Conservation (phyloP, 2,888 invertebrate genomes). For the Ennomos fuscantarius region DNA sequence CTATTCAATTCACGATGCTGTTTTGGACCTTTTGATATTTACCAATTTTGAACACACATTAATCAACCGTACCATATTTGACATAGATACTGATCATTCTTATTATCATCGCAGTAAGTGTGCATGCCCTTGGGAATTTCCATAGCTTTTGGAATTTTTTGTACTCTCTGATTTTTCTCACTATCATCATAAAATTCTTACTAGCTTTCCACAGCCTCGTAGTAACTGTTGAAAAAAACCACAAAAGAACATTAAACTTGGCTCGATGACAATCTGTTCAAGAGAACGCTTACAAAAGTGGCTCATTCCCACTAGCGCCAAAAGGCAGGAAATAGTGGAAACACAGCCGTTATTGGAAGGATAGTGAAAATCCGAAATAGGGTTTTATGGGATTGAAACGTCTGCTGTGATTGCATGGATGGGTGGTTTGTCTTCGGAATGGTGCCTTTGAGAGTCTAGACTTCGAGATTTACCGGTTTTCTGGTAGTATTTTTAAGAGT, state of each 20-base stretch:
- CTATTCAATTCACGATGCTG: too few relatives aligned
- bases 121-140: too few relatives aligned
- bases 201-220: too few relatives aligned
- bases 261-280: constrained; percentile 1
- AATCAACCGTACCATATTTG: too few relatives aligned
- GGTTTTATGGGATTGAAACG: constrained; percentile 22
- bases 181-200: too few relatives aligned
- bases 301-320: constrained; percentile 1
- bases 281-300: constrained; percentile 2
- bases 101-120: too few relatives aligned
- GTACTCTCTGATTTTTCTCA: too few relatives aligned
- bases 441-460: not conserved
- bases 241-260: not conserved
- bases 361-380: constrained; percentile 9
- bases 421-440: constrained; percentile 14
- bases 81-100: too few relatives aligned
- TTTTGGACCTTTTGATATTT: too few relatives aligned
- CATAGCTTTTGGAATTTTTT: too few relatives aligned
- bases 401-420: constrained; percentile 15
- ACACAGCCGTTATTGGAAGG: constrained; percentile 8
- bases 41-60: too few relatives aligned
- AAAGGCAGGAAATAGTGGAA: constrained; percentile 5
- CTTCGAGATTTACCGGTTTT: not conserved
- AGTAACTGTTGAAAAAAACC: not conserved
- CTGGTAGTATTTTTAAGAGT: not conserved